Percentiles rank a stretch among this genome's conserved stretches.
Evolutionary conservation across 1,140 invertebrate genomes (phyloP).

Genomic region (Agrypnia vestita): DNA sequence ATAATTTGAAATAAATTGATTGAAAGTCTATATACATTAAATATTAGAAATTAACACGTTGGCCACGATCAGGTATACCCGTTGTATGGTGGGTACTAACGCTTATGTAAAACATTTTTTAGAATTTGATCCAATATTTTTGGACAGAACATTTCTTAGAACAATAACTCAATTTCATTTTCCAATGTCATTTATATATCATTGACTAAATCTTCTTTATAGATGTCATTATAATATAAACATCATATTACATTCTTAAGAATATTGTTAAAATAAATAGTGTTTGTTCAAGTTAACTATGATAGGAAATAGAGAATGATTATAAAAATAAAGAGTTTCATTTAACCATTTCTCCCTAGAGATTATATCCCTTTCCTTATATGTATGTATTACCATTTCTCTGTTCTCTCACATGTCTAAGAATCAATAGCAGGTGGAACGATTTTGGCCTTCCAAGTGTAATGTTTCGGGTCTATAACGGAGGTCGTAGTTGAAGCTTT

Average conservation of each 20-base stretch:
- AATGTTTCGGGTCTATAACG: too few relatives aligned
- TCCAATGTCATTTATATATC: constrained; percentile 20
- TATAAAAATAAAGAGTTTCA: constrained; percentile 30
- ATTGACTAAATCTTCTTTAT: constrained; percentile 45
- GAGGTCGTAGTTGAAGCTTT: too few relatives aligned
- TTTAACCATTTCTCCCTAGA: too few relatives aligned
- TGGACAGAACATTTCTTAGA: constrained; percentile 20
- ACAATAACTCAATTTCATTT: constrained; percentile 18
- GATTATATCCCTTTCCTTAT: too few relatives aligned
- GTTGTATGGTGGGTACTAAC: background rate
- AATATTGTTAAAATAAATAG: constrained; percentile 57
- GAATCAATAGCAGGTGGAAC: too few relatives aligned
- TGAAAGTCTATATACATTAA: constrained; percentile 2
- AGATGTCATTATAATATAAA: constrained; percentile 53
- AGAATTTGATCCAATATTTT: constrained; percentile 31
- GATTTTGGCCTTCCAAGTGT: too few relatives aligned
- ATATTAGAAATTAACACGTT: constrained; percentile 24
- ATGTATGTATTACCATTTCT: too few relatives aligned
- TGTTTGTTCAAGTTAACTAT: constrained; percentile 56
- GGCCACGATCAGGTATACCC: constrained; percentile 34
- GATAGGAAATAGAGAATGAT: constrained; percentile 56
- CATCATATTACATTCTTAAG: constrained; percentile 45
- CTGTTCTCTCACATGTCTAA: too few relatives aligned
- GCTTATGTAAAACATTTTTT: constrained; percentile 25
- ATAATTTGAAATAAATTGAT: constrained; percentile 2